Base-by-base conservation (phyloP, 1,140 invertebrate species). In the Holcopasites calliopsidis region DNA sequence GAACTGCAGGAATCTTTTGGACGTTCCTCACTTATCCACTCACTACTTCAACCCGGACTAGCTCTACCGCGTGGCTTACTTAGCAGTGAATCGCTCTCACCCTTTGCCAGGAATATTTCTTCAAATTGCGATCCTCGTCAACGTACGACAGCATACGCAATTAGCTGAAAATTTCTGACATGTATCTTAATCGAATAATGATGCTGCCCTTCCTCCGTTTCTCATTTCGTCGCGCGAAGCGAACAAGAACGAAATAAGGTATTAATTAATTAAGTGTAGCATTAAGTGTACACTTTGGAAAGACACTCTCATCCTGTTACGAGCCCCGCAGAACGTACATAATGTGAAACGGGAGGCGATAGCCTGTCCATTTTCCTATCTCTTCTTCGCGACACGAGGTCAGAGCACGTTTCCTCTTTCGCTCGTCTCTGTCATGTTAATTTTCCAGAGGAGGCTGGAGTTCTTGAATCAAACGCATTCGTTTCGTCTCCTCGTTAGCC, bases 241-340 rank as follows among this genome's bases (percentile, higher is more conserved):
- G 55, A 80, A 74, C 62, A 68, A 23, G 52, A 62, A 72, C 49
- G 69, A 75, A 61, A 74, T 62, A 74, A 64, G 77, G 75, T 47
- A 62, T 58, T 74, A 79, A 13, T 57, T 80, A 80, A 80, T 80
- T 80, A 80, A 80, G 79, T 13, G 49, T 21, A 28, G 11, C 26
- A 23, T 42, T 10, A 49, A 0, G 40, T 26, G 55, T 7, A 31
- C 58, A 72, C 50, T 78, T 80, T 52, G 60, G 8, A 71, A 55
- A 57, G 26, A 26, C 13, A 18, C 8, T n/a, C 44, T 28, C 35
- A n/a, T n/a, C 23, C 18, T 18, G 57, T 28, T 31, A 26, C 16
- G 10, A 28, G 26, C n/a, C n/a, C n/a, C n/a, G n/a, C n/a, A n/a
- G n/a, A n/a, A n/a, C n/a, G n/a, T n/a, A n/a, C n/a, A n/a, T n/a